phyloP scores from a whole-genome alignment of 2,888 invertebrate species.

The Dinocampus coccinellae region DNA sequence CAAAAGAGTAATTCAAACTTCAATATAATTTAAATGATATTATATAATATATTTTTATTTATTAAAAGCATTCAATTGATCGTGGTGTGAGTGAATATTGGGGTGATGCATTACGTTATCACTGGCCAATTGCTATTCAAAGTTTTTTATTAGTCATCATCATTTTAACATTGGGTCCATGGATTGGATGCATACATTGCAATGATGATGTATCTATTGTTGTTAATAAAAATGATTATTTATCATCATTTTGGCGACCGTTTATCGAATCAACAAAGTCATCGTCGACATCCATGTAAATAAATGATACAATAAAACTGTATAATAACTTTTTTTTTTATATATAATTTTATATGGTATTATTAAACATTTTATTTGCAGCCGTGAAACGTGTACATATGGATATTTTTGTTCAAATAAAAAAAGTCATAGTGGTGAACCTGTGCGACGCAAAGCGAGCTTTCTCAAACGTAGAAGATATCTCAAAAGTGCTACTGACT shows the following conservation, averaged over 20 bases:
- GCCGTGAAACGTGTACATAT: slow-evolving; percentile 25
- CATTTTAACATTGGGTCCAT: slow-evolving; percentile 44
- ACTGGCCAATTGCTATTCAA: slow-evolving; percentile 46
- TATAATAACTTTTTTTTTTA: background rate
- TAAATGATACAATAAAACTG: background rate
- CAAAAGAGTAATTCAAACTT: background rate
- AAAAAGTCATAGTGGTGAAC: slow-evolving; percentile 33
- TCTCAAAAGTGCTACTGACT: slow-evolving; percentile 36
- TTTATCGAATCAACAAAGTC: slow-evolving; percentile 14
- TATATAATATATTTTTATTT: slow-evolving; percentile 18
- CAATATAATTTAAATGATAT: background rate
- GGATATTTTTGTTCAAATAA: slow-evolving; percentile 43
- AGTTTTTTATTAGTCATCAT: slow-evolving; percentile 44
- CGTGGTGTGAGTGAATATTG: slow-evolving; percentile 47
- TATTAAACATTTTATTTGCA: background rate
- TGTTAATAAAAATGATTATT: slow-evolving; percentile 29
- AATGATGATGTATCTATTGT: slow-evolving; percentile 36
- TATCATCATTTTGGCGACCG: slow-evolving; percentile 35
- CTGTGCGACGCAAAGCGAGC: slow-evolving; percentile 39
- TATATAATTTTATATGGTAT: background rate
- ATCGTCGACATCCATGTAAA: slow-evolving; percentile 32
- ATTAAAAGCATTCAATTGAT: slow-evolving; percentile 36
- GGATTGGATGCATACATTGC: slow-evolving; percentile 43
- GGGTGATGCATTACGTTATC: slow-evolving; percentile 45
- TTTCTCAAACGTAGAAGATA: slow-evolving; percentile 44